phyloP scores from a whole-genome alignment of 2,888 invertebrate species.

The Scaptomyza tumidula region DNA sequence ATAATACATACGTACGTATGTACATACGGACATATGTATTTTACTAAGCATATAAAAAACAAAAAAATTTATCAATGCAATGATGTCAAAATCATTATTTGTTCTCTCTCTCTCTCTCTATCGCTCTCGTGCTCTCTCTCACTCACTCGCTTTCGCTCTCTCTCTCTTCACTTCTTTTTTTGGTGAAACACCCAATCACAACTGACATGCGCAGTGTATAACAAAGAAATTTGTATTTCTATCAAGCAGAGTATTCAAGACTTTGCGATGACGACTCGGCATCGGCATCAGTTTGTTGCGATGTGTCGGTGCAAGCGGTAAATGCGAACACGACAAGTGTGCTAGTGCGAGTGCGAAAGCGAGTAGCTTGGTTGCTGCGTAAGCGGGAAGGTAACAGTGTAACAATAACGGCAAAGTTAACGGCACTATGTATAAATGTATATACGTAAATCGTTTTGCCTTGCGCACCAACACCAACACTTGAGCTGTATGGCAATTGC shows the following conservation, averaged over 20 bases:
- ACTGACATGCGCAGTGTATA: conserved; percentile 38
- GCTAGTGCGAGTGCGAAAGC: conserved; percentile 5
- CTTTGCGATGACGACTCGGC: conserved; percentile 14
- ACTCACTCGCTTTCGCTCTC: not conserved
- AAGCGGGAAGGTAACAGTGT: conserved; percentile 30
- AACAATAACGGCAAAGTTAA: conserved; percentile 8
- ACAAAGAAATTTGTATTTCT: conserved; percentile 9
- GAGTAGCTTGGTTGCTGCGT: conserved; percentile 4
- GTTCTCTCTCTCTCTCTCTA: not conserved
- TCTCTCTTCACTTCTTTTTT: not conserved
- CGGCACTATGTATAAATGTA: not conserved
- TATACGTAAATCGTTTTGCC: conserved; percentile 15
- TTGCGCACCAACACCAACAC: conserved; percentile 23
- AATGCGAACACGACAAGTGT: conserved; percentile 19
- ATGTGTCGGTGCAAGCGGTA: conserved; percentile 57
- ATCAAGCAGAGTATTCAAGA: conserved; percentile 9
- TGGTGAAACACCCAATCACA: not conserved
- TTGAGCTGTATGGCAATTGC: not conserved
- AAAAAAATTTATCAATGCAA: not conserved
- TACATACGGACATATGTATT: conserved; percentile 1
- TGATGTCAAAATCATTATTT: not conserved
- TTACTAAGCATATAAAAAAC: conserved; percentile 9
- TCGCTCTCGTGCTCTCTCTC: not conserved
- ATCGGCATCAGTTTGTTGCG: conserved; percentile 48
- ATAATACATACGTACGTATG: not conserved